Conservation (phyloP, 2,797 vertebrate genomes). For the Ataeniobius toweri region DNA sequence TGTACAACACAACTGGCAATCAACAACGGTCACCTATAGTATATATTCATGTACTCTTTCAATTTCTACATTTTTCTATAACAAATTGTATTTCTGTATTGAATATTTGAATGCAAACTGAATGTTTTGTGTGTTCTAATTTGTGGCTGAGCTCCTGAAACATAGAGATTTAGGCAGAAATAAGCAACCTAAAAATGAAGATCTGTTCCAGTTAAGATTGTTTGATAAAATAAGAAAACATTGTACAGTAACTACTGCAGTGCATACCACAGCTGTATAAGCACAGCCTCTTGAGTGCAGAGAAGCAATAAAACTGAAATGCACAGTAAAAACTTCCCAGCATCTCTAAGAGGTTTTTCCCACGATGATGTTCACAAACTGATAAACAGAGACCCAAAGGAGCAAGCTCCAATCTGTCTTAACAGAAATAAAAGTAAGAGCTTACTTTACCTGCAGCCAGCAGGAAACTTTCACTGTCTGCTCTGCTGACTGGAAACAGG, state of each 20-base stretch:
- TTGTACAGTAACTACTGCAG: conserved; percentile 35
- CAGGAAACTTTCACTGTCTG: conserved; percentile 57
- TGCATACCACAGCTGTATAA: conserved; percentile 56
- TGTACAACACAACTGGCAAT: too few species aligned
- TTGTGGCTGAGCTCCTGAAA: neutral
- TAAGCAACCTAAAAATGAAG: neutral
- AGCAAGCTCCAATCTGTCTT: neutral
- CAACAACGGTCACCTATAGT: too few species aligned
- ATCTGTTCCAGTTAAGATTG: conserved; percentile 2
- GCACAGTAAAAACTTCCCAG: conserved; percentile 75
- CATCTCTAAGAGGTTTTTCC: conserved; percentile 58
- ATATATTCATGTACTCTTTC: too few species aligned
- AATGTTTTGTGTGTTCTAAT: neutral
- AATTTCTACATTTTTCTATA: too few species aligned
- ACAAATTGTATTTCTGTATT: too few species aligned
- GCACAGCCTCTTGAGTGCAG: conserved; percentile 60
- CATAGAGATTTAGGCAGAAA: neutral
- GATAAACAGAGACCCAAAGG: neutral
- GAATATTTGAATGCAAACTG: too few species aligned
- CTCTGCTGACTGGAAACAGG: conserved; percentile 63
- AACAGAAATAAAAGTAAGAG: conserved; percentile 1
- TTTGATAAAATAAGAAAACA: conserved; percentile 30
- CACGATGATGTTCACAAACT: conserved; percentile 36
- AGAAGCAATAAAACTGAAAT: conserved; percentile 77
- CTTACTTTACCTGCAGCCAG: conserved; percentile 45